Conservation (phyloP, 1,140 invertebrate genomes). For the Trichomalopsis sarcophagae region DNA sequence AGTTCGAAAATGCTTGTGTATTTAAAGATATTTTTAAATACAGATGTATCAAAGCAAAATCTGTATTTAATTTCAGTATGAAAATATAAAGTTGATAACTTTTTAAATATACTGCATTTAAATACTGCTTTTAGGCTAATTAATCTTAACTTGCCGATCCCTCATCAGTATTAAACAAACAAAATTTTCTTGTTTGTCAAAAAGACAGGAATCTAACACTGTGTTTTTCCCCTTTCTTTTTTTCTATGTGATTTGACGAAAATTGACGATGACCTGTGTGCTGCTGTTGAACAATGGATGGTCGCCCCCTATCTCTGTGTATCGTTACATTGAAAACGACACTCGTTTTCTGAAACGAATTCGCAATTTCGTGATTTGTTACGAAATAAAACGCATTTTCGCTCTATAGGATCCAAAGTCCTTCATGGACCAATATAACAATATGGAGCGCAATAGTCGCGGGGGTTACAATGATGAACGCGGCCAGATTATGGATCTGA, state of each 20-base stretch:
- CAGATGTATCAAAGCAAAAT: conserved; percentile 10
- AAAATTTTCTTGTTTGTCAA: conserved; percentile 4
- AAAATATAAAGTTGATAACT: not conserved
- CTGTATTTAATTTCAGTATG: conserved; percentile 37
- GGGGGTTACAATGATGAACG: conserved; percentile 74
- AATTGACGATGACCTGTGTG: conserved; percentile 74
- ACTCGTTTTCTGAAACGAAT: conserved; percentile 26
- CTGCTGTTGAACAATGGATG: conserved; percentile 75
- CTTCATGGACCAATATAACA: conserved; percentile 74
- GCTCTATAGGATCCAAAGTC: conserved; percentile 70
- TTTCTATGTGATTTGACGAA: conserved; percentile 77
- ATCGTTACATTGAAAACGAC: conserved; percentile 39
- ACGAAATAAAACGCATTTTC: conserved; percentile 36
- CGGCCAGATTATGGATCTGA: conserved; percentile 74
- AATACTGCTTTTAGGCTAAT: not conserved
- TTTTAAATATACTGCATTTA: conserved; percentile 11
- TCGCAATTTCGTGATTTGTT: conserved; percentile 31
- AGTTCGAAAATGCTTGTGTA: conserved; percentile 4
- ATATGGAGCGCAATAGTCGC: conserved; percentile 70
- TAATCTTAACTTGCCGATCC: conserved; percentile 43
- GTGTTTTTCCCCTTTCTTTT: conserved; percentile 75
- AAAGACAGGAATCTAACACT: conserved; percentile 69
- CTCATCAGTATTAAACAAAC: conserved; percentile 14
- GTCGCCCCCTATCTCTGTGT: conserved; percentile 61
- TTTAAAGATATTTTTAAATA: conserved; percentile 39